A percentile compares a stretch with the other conserved stretches of the same genome.
phyloP scores from a whole-genome alignment of 37 sponge, comb jelly and placozoan genomes.

The Hormiphora californensis region DNA sequence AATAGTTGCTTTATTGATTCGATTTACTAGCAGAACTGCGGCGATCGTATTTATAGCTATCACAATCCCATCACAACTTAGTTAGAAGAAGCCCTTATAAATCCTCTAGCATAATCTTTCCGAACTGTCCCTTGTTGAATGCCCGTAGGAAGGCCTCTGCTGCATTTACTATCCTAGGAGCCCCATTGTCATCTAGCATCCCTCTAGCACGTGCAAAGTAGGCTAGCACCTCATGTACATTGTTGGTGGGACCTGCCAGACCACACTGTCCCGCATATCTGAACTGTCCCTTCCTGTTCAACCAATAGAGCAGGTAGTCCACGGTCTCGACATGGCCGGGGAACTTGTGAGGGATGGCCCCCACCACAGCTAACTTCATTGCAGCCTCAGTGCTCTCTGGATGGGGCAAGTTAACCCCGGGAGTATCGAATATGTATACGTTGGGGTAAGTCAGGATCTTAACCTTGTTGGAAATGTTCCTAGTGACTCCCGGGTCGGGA shows the following conservation, averaged over 20 bases:
- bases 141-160: neutral
- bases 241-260: constrained; percentile 29
- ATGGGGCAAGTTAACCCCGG: constrained; percentile 6
- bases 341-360: neutral
- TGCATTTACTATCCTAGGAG: neutral
- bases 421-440: constrained; percentile 39
- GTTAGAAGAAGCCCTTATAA: too few species aligned
- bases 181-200: neutral
- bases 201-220: neutral
- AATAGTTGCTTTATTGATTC: too few species aligned
- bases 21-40: too few species aligned
- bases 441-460: neutral
- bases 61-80: too few species aligned
- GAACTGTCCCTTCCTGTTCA: neutral
- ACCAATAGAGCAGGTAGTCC: constrained; percentile 15
- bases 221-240: constrained; percentile 28
- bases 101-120: constrained; percentile 14
- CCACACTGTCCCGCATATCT: neutral
- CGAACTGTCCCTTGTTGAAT: constrained; percentile 30
- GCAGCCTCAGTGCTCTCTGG: neutral
- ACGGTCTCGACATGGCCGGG: constrained; percentile 21
- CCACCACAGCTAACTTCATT: constrained; percentile 18
- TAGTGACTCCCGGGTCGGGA: constrained; percentile 17
- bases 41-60: too few species aligned
- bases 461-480: neutral